Evolutionary conservation across 1,140 invertebrate genomes (phyloP).

Genomic region (Ips typographus): DNA sequence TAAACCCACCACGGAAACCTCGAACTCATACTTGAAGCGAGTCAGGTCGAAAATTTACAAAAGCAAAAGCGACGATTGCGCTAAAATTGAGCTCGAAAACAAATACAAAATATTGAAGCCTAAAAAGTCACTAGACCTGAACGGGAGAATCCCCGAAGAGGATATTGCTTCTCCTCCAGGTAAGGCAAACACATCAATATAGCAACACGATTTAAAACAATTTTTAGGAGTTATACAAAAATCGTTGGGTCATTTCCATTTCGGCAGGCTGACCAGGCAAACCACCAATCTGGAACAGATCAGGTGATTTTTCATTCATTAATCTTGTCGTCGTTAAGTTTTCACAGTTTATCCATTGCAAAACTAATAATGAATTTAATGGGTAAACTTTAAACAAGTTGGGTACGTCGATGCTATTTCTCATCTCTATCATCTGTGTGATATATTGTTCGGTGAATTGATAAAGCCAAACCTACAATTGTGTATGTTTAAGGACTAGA

Average conservation of each 20-base stretch:
- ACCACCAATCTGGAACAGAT: constrained; percentile 50
- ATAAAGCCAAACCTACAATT: too few relatives aligned
- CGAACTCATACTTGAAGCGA: constrained; percentile 47
- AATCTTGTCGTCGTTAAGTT: neutral
- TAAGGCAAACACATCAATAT: constrained; percentile 11
- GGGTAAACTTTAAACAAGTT: too few relatives aligned
- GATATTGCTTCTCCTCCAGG: constrained; percentile 36
- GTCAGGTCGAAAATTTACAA: constrained; percentile 51
- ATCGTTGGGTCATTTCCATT: constrained; percentile 44
- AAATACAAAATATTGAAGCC: constrained; percentile 43
- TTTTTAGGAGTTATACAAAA: constrained; percentile 32
- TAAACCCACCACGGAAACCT: constrained; percentile 30
- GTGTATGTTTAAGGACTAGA: too few relatives aligned
- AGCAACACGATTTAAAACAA: neutral
- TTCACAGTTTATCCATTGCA: neutral
- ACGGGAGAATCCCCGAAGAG: constrained; percentile 43
- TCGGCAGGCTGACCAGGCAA: constrained; percentile 46
- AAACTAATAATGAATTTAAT: too few relatives aligned
- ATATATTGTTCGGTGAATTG: too few relatives aligned
- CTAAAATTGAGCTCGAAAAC: constrained; percentile 42
- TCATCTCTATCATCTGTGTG: too few relatives aligned
- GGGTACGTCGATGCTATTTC: too few relatives aligned
- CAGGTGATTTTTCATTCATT: constrained; percentile 24
- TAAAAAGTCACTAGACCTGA: constrained; percentile 36
- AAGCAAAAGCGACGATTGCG: constrained; percentile 43